Evolutionary conservation across 2,797 vertebrate species (phyloP).

Genomic region (Tangara arthus): DNA sequence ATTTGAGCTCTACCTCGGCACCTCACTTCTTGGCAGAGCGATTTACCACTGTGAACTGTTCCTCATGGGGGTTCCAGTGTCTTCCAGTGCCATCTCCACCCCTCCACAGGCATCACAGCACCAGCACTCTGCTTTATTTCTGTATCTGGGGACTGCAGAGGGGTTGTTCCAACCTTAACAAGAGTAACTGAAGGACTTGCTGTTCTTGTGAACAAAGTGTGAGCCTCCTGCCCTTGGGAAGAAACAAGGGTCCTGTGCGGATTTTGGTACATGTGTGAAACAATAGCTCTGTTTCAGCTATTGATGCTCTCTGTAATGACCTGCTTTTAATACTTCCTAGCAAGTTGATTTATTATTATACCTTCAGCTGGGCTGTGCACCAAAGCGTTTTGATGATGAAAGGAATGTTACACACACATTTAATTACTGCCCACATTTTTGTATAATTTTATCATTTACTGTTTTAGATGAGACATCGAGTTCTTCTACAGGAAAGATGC

Average conservation of each 20-base stretch:
- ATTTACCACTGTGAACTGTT: fast-evolving
- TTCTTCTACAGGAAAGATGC: constrained; percentile 49
- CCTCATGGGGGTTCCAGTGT: fast-evolving
- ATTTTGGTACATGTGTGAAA: background rate
- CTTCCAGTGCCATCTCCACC: background rate
- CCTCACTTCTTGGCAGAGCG: background rate
- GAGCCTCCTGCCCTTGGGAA: background rate
- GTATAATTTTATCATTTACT: constrained; percentile 63
- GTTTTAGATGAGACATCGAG: constrained; percentile 53
- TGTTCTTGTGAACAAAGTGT: background rate
- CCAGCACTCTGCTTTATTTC: background rate
- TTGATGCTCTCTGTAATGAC: background rate
- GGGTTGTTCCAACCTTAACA: background rate
- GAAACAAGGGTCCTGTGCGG: background rate
- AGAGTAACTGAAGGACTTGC: background rate
- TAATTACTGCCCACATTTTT: constrained; percentile 66
- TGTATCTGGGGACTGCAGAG: background rate
- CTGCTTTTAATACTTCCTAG: constrained; percentile 21
- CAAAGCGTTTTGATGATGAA: constrained; percentile 22
- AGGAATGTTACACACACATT: constrained; percentile 46
- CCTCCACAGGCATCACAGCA: background rate
- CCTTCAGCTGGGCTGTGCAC: constrained; percentile 26
- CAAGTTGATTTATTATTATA: constrained; percentile 47
- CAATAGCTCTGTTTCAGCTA: background rate
- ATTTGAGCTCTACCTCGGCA: background rate